These are phyloP conservation scores for Tragelaphus strepsiceros DNA, from an alignment of 2,113 vertebrate genomes.

Conservation along the genomic window DNA sequence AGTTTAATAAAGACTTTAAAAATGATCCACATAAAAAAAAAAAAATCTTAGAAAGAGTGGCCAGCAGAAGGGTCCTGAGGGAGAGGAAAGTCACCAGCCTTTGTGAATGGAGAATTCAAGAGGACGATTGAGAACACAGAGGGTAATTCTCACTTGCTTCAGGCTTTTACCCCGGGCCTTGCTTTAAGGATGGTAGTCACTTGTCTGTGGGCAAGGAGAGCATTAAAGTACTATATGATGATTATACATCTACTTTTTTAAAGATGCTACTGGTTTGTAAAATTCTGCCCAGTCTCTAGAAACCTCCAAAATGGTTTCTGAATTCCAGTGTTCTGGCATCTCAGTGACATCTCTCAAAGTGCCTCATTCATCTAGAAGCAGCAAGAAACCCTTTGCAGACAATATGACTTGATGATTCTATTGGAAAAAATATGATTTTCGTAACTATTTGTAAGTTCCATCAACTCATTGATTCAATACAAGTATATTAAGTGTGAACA, in stretches of 20 bases:
- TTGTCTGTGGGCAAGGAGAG: neutral
- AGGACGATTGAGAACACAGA: neutral
- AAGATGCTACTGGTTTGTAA: neutral
- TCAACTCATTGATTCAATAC: neutral
- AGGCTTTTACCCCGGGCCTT: neutral
- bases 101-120: neutral
- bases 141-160: neutral
- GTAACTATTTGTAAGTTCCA: neutral
- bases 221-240: neutral
- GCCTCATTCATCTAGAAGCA: neutral
- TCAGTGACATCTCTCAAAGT: neutral
- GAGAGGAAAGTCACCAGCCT: neutral
- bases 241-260: neutral
- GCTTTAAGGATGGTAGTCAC: neutral
- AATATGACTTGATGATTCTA: neutral
- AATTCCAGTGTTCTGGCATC: neutral
- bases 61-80: neutral
- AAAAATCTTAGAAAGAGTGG: neutral
- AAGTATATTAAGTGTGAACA: neutral
- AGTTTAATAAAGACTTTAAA: neutral
- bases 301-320: neutral
- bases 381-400: neutral
- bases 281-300: neutral
- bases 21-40: neutral
- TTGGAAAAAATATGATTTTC: neutral